Base-by-base conservation (phyloP, 2,113 vertebrate genomes). In the Aleadryas rufinucha region DNA sequence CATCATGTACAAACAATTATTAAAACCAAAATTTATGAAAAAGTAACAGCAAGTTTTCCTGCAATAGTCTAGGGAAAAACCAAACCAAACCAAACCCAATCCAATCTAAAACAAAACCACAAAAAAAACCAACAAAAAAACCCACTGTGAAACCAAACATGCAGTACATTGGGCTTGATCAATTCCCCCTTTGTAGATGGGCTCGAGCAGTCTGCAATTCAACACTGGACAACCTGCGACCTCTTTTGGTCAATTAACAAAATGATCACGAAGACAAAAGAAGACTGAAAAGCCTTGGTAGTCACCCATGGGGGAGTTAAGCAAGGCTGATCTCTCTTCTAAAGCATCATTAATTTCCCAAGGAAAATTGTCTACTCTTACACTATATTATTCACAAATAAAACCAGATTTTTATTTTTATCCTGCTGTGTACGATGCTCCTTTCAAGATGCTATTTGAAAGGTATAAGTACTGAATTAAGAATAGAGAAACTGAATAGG, bases 201-300 rank as follows among this genome's bases (percentile, higher is more conserved):
- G 33, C 61, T 64, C 1, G 1, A 47, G 47, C 21, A 44, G 69
- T 30, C 27, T 64, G 30, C 27, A 31, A 11, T 39, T 91, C 90
- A 97, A 92, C 77, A 60, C 85, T 98, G 96, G 96, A 57, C 91
- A 96, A 78, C 86, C n/a, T 72, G 97, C 96, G 98, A 89, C 98
- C 97, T 97, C 98, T 98, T 88, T 96, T 70, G 98, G 97, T 89
- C 85, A 83, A 54, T 57, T 31, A 41, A 66, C 75, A 93, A 89
- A 97, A 93, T 54, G 49, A 95, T 27, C 56, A 30, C 16, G 10
- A 79, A 33, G 81, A 86, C 86, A 66, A 90, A 87, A 69, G 82
- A 72, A 33, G 49, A 37, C 44, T 65, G 80, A 68, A 66, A 89
- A 74, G 44, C 42, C 37, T 37, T 33, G 22, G 14, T 80, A 54